phyloP scores from a whole-genome alignment of 1,140 invertebrate species.

The Drosophila baimaii region DNA sequence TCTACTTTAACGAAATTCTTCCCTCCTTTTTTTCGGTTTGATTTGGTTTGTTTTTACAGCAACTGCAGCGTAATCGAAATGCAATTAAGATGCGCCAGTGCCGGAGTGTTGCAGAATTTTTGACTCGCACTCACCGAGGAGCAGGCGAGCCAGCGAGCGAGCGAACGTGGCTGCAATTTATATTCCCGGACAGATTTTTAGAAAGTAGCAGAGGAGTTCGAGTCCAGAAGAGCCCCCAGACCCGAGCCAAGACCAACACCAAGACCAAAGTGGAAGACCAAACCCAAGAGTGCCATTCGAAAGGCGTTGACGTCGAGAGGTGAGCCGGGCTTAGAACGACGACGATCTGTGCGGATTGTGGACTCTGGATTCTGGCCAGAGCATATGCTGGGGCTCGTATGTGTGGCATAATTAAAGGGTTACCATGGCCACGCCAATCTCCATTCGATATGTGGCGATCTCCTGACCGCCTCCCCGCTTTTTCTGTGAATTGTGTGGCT shows the following conservation, averaged over 20 bases:
- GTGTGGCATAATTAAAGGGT: constrained; percentile 79
- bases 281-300: constrained; percentile 70
- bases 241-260: constrained; percentile 22
- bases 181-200: constrained; percentile 75
- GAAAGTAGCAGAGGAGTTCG: constrained; percentile 67
- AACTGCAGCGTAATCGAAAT: constrained; percentile 74
- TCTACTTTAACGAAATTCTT: constrained; percentile 19
- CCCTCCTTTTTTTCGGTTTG: constrained; percentile 46
- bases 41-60: constrained; percentile 61
- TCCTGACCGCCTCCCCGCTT: constrained; percentile 22
- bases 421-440: constrained; percentile 73
- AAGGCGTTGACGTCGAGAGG: constrained; percentile 75
- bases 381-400: constrained; percentile 19
- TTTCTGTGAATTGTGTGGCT: constrained; percentile 62
- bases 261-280: constrained; percentile 27
- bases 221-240: constrained; percentile 32
- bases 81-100: constrained; percentile 71
- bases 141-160: constrained; percentile 22
- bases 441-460: constrained; percentile 61
- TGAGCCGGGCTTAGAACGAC: constrained; percentile 42
- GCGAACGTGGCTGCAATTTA: constrained; percentile 57
- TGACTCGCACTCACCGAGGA: constrained; percentile 48
- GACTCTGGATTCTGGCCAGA: constrained; percentile 12
- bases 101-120: constrained; percentile 45
- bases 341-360: constrained; percentile 32